These are phyloP conservation scores for Poecile montanus DNA, from an alignment of 2,797 vertebrate species.

Conservation along the genomic window DNA sequence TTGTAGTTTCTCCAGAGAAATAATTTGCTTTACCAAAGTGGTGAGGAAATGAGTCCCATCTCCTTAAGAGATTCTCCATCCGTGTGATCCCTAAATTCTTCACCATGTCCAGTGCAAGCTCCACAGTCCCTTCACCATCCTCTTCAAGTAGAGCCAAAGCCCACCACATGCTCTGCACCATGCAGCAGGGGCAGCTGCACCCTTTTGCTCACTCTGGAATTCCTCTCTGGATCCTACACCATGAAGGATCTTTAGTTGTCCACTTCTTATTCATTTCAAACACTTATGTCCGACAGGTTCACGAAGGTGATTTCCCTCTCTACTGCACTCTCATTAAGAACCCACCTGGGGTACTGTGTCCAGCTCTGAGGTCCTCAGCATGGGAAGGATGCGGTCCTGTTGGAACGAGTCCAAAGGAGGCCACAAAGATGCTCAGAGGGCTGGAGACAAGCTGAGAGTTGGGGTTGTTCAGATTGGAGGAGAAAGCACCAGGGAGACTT, in stretches of 20 bases:
- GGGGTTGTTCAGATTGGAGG: background rate
- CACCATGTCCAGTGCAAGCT: rapidly evolving
- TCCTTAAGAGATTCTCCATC: background rate
- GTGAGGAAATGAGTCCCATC: background rate
- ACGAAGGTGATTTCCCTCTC: background rate
- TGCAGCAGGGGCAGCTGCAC: background rate
- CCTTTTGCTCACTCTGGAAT: background rate
- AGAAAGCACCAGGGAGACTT: background rate
- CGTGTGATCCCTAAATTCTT: background rate
- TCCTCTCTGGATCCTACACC: background rate
- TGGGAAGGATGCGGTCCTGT: rapidly evolving
- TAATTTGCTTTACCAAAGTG: background rate
- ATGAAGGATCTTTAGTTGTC: background rate
- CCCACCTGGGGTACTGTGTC: background rate
- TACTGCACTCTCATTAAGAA: background rate
- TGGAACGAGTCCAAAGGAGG: background rate
- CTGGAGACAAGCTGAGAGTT: background rate
- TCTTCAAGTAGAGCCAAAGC: background rate
- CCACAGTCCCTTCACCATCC: background rate
- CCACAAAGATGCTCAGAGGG: background rate
- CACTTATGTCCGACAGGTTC: too few species aligned
- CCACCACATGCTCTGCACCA: background rate
- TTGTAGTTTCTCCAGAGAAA: background rate
- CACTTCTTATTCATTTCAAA: background rate
- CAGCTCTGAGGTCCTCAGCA: background rate